Percentiles rank a stretch among this genome's conserved stretches.
Evolutionary conservation across 2,888 invertebrate species (phyloP).

Genomic region (Tipula unca): DNA sequence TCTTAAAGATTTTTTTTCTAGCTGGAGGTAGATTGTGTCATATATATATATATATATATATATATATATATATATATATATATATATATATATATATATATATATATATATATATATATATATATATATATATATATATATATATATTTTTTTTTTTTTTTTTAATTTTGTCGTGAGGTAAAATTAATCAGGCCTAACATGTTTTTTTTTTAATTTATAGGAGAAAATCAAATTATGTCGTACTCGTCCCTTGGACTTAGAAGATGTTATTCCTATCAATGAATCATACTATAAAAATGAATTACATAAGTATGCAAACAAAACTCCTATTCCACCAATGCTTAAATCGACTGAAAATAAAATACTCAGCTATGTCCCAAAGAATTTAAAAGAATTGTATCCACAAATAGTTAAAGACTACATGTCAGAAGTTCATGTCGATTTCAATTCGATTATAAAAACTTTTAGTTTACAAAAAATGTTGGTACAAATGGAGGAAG

Average conservation of each 20-base stretch:
- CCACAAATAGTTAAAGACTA: constrained; percentile 45
- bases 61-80: too few species aligned
- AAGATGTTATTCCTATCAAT: background rate
- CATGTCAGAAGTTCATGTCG: constrained; percentile 45
- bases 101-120: too few species aligned
- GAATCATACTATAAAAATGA: constrained; percentile 42
- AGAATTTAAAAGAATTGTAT: constrained; percentile 48
- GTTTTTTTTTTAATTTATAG: background rate
- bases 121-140: too few species aligned
- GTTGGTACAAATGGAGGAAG: constrained; percentile 50
- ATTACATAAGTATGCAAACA: constrained; percentile 49
- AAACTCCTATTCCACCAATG: constrained; percentile 53
- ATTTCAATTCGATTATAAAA: constrained; percentile 53
- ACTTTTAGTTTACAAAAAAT: constrained; percentile 55
- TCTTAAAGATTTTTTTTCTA: too few species aligned
- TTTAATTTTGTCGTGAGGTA: too few species aligned
- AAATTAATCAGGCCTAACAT: too few species aligned
- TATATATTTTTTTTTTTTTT: too few species aligned
- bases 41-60: too few species aligned
- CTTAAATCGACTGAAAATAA: constrained; percentile 51
- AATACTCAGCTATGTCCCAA: constrained; percentile 50
- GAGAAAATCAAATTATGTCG: constrained; percentile 15
- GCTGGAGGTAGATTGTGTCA: too few species aligned
- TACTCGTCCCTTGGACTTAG: background rate
- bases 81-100: too few species aligned